A percentile compares a stretch with the other conserved stretches of the same genome.
These are phyloP conservation scores for Eumaeus atala DNA, from an alignment of 1,140 invertebrate species.

Conservation along the genomic window DNA sequence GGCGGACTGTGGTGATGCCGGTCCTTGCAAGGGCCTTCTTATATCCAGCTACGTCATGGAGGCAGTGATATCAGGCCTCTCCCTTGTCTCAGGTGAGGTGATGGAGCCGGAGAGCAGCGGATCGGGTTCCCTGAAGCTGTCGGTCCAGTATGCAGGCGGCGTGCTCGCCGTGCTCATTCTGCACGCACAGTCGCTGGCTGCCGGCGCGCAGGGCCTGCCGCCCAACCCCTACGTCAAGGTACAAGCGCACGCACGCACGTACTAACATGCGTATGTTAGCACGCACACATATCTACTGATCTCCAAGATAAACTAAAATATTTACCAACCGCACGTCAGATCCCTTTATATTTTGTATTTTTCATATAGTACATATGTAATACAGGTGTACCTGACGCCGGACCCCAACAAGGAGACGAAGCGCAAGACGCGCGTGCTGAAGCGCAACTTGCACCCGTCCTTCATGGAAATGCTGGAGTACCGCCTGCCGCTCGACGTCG, in stretches of 20 bases:
- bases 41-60: too few relatives aligned
- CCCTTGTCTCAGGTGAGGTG: constrained; percentile 38
- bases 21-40: too few relatives aligned
- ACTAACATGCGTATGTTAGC: too few relatives aligned
- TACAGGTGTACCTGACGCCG: constrained; percentile 86
- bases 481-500: constrained; percentile 86
- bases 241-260: background rate
- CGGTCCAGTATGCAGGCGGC: constrained; percentile 87
- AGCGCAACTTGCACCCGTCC: constrained; percentile 93
- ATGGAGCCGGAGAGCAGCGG: constrained; percentile 47
- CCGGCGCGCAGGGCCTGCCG: constrained; percentile 82
- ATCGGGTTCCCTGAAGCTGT: constrained; percentile 77
- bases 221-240: constrained; percentile 96
- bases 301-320: too few relatives aligned
- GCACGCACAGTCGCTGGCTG: constrained; percentile 89
- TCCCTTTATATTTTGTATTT: too few relatives aligned
- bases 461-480: constrained; percentile 99
- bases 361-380: too few relatives aligned
- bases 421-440: constrained; percentile 94
- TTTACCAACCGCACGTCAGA: too few relatives aligned
- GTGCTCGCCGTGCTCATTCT: constrained; percentile 90
- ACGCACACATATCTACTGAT: too few relatives aligned
- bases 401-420: constrained; percentile 93
- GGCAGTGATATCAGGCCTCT: too few relatives aligned
- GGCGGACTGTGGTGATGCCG: too few relatives aligned